A percentile compares a stretch with the other conserved stretches of the same genome.
Conservation (phyloP, 2,888 invertebrate species). For the Chloromyia formosa region DNA sequence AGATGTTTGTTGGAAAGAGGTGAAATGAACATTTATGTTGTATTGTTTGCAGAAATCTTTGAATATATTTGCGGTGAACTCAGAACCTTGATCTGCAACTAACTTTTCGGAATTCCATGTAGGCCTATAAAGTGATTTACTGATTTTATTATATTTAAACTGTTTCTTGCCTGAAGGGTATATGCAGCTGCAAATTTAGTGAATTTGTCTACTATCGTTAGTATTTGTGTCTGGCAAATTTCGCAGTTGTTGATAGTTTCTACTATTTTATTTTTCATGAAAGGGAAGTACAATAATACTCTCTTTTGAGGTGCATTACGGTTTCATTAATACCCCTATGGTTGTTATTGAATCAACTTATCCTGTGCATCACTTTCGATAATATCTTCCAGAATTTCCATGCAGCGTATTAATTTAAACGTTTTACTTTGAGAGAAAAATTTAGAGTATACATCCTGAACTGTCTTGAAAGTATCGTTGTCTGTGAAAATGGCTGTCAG, state of each 20-base stretch:
- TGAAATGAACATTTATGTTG: conserved; percentile 45
- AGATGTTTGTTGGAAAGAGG: conserved; percentile 47
- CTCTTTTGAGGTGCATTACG: neutral
- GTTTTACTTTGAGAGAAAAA: no score
- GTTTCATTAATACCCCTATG: neutral
- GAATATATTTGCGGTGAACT: conserved; percentile 48
- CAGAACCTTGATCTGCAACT: conserved; percentile 41
- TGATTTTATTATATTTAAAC: neutral
- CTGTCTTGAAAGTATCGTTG: no score
- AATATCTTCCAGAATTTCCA: no score
- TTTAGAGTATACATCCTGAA: no score
- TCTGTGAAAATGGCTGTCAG: no score
- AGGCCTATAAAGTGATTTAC: conserved; percentile 3
- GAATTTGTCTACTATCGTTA: conserved; percentile 36
- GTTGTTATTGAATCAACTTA: no score
- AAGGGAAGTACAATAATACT: neutral
- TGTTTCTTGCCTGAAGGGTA: conserved; percentile 21
- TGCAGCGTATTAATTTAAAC: no score
- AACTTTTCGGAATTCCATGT: conserved; percentile 33
- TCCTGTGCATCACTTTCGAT: no score
- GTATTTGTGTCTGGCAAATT: conserved; percentile 33
- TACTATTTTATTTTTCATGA: neutral
- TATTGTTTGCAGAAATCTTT: conserved; percentile 47
- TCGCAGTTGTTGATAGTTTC: conserved; percentile 1
- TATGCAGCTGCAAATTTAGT: conserved; percentile 35